These are phyloP conservation scores for Python bivittatus DNA, from an alignment of 2,113 vertebrate genomes.

Conservation along the genomic window DNA sequence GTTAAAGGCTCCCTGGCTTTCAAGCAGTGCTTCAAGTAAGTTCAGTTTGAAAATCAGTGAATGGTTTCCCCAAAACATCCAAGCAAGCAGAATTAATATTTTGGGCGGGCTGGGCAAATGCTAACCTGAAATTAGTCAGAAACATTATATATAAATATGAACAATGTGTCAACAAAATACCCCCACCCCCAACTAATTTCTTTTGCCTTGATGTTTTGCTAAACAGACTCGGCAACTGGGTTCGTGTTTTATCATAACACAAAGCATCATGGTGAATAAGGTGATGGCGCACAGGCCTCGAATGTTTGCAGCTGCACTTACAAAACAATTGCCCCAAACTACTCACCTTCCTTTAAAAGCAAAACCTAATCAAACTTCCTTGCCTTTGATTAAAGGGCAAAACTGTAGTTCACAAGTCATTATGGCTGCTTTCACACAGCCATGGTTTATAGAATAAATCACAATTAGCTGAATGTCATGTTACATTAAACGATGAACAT, in stretches of 20 bases:
- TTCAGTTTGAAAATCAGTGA: slow-evolving; percentile 16
- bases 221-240: not conserved
- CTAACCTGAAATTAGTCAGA: not conserved
- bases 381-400: not conserved
- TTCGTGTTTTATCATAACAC: not conserved
- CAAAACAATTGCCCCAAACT: not conserved
- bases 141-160: not conserved
- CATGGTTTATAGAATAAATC: not conserved
- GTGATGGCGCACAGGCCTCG: not conserved
- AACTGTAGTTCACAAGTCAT: not conserved
- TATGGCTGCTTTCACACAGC: not conserved
- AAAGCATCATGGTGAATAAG: not conserved
- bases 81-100: not conserved
- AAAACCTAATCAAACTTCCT: not conserved
- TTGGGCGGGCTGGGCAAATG: not conserved
- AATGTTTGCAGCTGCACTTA: not conserved
- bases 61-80: not conserved
- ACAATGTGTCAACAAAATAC: not conserved
- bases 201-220: not conserved
- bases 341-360: not conserved
- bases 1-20: not conserved
- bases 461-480: no score
- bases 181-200: not conserved
- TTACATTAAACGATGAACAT: not conserved
- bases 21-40: not conserved